These are phyloP conservation scores for Synaphobranchus kaupii DNA, from an alignment of 2,797 vertebrate species.

Conservation along the genomic window DNA sequence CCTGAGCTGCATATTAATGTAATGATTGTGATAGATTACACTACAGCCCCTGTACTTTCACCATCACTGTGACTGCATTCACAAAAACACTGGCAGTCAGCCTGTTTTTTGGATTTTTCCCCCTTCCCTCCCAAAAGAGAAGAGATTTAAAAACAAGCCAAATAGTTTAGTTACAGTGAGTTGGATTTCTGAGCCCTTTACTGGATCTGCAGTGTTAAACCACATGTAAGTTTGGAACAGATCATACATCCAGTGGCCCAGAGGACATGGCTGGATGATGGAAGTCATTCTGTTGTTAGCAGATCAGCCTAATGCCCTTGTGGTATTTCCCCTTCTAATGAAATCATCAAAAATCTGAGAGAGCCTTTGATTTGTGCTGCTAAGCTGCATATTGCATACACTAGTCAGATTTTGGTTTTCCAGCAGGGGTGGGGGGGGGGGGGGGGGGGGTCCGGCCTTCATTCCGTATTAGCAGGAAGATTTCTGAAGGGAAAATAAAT, in stretches of 20 bases:
- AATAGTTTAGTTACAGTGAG: slow-evolving; percentile 52
- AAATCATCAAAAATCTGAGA: slow-evolving; percentile 39
- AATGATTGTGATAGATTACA: neutral
- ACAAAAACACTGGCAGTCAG: slow-evolving; percentile 41
- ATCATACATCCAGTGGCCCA: neutral
- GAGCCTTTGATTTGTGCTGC: slow-evolving; percentile 38
- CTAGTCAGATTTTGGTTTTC: neutral
- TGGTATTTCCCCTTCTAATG: slow-evolving; percentile 35
- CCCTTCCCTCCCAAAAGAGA: slow-evolving; percentile 40
- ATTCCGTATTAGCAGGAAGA: neutral
- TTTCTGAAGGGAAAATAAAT: neutral
- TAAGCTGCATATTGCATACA: slow-evolving; percentile 31
- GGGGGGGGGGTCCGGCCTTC: neutral
- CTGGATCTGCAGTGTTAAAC: neutral
- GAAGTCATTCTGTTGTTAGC: slow-evolving; percentile 19
- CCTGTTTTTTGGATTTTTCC: slow-evolving; percentile 17
- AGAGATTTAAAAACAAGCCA: slow-evolving; percentile 36
- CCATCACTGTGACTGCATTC: slow-evolving; percentile 13
- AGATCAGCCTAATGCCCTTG: slow-evolving; percentile 31
- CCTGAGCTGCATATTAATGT: neutral
- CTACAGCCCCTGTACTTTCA: slow-evolving; percentile 17
- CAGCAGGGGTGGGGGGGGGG: neutral
- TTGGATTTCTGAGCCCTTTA: neutral
- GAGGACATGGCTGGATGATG: neutral
- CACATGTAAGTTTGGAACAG: neutral